These are phyloP conservation scores for Mungos mungo DNA, from an alignment of 2,113 vertebrate species.

Conservation along the genomic window DNA sequence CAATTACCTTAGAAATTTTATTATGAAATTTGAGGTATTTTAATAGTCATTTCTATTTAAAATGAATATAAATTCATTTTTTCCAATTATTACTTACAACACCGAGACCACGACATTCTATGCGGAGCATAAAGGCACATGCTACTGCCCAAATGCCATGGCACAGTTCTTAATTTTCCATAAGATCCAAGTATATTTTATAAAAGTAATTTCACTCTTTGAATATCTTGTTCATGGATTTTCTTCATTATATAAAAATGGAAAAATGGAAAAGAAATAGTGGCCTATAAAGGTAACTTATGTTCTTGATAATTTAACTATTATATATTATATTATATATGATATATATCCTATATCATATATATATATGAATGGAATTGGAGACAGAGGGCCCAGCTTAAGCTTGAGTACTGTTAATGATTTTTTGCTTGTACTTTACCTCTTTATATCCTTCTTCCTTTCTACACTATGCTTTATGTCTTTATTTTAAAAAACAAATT, in stretches of 20 bases:
- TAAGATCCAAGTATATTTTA: not conserved
- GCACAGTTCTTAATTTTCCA: not conserved
- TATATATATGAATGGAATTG: not conserved
- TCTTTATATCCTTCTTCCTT: not conserved
- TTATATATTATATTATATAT: not conserved
- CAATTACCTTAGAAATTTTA: conserved; percentile 42
- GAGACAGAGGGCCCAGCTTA: not conserved
- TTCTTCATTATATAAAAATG: not conserved
- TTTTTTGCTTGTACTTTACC: not conserved
- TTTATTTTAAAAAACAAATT: no score
- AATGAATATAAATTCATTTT: not conserved
- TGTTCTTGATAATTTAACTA: not conserved
- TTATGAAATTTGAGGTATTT: not conserved
- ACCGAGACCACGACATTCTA: not conserved
- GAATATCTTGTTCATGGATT: not conserved
- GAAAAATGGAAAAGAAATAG: not conserved
- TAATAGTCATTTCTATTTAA: conserved; percentile 5
- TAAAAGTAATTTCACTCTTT: not conserved
- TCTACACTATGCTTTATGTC: not conserved
- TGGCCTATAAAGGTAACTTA: not conserved
- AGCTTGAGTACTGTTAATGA: not conserved
- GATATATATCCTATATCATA: not conserved
- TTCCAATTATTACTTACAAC: not conserved
- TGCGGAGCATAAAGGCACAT: not conserved
- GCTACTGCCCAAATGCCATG: not conserved